Conservation (phyloP, 2,113 vertebrate genomes). For the Clinocottus analis region DNA sequence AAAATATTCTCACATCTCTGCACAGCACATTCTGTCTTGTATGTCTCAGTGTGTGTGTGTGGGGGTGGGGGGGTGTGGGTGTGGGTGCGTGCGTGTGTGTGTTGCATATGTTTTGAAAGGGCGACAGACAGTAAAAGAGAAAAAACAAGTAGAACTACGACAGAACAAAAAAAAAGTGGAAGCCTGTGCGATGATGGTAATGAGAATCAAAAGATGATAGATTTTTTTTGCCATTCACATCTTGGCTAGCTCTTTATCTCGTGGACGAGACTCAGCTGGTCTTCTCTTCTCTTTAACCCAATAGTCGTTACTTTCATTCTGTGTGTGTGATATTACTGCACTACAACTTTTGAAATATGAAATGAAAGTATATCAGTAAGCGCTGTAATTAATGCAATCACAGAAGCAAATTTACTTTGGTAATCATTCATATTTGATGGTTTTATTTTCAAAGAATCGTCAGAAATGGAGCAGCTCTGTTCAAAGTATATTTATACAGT, state of each 20-base stretch:
- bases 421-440: neutral
- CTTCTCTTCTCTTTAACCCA: neutral
- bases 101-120: neutral
- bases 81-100: slow-evolving; percentile 11
- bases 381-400: neutral
- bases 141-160: neutral
- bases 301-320: neutral
- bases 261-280: slow-evolving; percentile 13
- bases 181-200: slow-evolving; percentile 30
- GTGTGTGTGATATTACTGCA: neutral
- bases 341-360: neutral
- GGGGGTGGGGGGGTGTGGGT: neutral
- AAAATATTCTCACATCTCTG: slow-evolving; percentile 30
- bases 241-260: slow-evolving; percentile 38
- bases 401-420: neutral
- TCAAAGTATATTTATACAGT: neutral
- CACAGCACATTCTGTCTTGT: slow-evolving; percentile 1
- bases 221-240: slow-evolving; percentile 36
- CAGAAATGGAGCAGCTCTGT: neutral
- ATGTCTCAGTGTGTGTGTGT: slow-evolving; percentile 3
- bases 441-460: neutral
- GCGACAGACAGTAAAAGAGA: neutral
- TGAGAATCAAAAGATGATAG: slow-evolving; percentile 47
- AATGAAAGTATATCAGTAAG: neutral
- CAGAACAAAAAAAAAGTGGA: neutral